phyloP scores from a whole-genome alignment of 2,888 invertebrate genomes.

The Eulithis testata region DNA sequence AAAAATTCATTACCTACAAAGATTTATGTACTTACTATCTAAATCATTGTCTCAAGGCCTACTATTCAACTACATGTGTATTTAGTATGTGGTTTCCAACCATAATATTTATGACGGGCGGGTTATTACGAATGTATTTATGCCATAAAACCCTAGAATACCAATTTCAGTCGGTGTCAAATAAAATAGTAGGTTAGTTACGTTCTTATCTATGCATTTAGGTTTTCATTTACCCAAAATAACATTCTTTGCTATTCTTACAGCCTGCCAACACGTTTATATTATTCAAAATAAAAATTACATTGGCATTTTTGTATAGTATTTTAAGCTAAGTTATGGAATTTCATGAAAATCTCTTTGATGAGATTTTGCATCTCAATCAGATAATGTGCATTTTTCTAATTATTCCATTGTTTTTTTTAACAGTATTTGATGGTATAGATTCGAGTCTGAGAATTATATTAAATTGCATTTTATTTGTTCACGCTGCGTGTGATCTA shows the following conservation, averaged over 20 bases:
- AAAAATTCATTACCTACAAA: too few relatives aligned
- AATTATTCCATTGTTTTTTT: slow-evolving; percentile 37
- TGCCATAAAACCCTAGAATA: slow-evolving; percentile 22
- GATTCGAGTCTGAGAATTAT: neutral
- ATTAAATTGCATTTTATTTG: neutral
- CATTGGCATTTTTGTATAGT: slow-evolving; percentile 7
- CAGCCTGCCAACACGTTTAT: neutral
- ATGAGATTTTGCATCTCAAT: slow-evolving; percentile 59
- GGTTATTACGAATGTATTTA: slow-evolving; percentile 1
- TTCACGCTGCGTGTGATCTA: neutral
- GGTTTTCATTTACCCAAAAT: neutral
- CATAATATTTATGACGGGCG: neutral
- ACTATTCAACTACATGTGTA: slow-evolving; percentile 9
- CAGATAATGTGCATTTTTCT: slow-evolving; percentile 35
- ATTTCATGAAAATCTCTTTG: slow-evolving; percentile 61
- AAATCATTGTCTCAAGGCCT: neutral
- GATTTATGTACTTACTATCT: too few relatives aligned
- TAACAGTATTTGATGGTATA: slow-evolving; percentile 24
- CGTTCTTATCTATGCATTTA: neutral
- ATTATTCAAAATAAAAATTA: neutral
- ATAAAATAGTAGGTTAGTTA: slow-evolving; percentile 49
- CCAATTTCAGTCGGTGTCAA: slow-evolving; percentile 6
- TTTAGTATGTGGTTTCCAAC: neutral
- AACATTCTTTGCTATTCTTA: slow-evolving; percentile 3
- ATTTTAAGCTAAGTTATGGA: slow-evolving; percentile 60